These are phyloP conservation scores for Hyles euphorbiae DNA, from an alignment of 1,140 invertebrate species.

Conservation along the genomic window DNA sequence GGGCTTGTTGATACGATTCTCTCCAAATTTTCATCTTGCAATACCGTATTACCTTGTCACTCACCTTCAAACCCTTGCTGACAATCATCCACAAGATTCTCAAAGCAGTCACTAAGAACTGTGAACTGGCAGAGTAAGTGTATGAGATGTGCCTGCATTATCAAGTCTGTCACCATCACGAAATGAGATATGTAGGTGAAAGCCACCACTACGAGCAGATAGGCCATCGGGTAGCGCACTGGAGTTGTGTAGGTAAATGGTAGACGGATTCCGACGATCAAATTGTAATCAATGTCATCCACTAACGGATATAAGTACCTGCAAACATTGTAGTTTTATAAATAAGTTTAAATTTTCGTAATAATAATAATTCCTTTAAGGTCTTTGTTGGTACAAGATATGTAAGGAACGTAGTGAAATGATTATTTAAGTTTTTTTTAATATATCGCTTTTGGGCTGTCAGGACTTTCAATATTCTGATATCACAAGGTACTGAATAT, in stretches of 20 bases:
- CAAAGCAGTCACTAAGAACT: conserved; percentile 32
- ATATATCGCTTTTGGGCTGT: no score
- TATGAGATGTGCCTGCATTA: conserved; percentile 33
- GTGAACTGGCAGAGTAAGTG: conserved; percentile 36
- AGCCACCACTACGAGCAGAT: conserved; percentile 17
- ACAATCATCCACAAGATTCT: conserved; percentile 32
- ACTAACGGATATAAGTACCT: conserved; percentile 37
- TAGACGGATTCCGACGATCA: conserved; percentile 22
- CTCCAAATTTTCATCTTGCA: no score
- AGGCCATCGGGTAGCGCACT: conserved; percentile 17
- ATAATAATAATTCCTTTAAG: no score
- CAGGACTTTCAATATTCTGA: no score
- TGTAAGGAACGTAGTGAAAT: no score
- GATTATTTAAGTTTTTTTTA: no score
- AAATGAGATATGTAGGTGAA: conserved; percentile 32
- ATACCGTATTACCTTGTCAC: no score
- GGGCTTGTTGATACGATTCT: no score
- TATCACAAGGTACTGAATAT: no score
- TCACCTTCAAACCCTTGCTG: conserved; percentile 21
- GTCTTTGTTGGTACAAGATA: no score
- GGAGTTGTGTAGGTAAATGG: conserved; percentile 26
- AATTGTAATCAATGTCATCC: conserved; percentile 38
- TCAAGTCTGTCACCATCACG: conserved; percentile 35
- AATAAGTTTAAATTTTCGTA: no score
- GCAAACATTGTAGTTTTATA: conserved; percentile 8